Percentiles rank a stretch among this genome's conserved stretches.
These are phyloP conservation scores for Corythornis cristatus DNA, from an alignment of 2,113 vertebrate genomes.

Conservation along the genomic window DNA sequence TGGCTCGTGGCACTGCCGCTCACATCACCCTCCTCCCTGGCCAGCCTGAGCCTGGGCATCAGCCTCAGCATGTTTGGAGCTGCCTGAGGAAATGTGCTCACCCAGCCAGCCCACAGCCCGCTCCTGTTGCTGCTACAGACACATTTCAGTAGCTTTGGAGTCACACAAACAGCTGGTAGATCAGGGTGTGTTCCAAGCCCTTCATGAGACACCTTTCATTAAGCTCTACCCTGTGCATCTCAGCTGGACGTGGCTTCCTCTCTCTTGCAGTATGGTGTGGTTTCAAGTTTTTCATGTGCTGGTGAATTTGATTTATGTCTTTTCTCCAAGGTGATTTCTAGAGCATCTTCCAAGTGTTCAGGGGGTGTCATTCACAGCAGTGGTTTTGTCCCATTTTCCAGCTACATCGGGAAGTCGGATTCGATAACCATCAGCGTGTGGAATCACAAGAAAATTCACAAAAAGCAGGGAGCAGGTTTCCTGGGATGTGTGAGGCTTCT, in stretches of 20 bases:
- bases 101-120: neutral
- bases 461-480: slow-evolving; percentile 99
- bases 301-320: neutral
- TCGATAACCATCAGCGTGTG: slow-evolving; percentile 99
- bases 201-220: neutral
- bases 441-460: slow-evolving; percentile 99
- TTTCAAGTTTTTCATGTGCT: neutral
- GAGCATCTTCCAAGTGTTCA: neutral
- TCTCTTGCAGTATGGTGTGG: neutral
- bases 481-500: slow-evolving; percentile 97
- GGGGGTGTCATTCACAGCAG: neutral
- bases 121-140: neutral
- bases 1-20: neutral
- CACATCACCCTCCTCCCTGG: neutral
- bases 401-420: slow-evolving; percentile 97
- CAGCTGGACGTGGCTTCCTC: neutral
- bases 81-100: neutral
- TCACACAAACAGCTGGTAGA: neutral
- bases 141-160: neutral
- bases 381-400: slow-evolving; percentile 59
- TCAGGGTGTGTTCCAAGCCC: neutral
- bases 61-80: neutral
- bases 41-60: neutral
- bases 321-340: neutral
- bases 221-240: neutral